Evolutionary conservation across 23 tunicate species (phyloP).

Genomic region (Ciona savignyi): DNA sequence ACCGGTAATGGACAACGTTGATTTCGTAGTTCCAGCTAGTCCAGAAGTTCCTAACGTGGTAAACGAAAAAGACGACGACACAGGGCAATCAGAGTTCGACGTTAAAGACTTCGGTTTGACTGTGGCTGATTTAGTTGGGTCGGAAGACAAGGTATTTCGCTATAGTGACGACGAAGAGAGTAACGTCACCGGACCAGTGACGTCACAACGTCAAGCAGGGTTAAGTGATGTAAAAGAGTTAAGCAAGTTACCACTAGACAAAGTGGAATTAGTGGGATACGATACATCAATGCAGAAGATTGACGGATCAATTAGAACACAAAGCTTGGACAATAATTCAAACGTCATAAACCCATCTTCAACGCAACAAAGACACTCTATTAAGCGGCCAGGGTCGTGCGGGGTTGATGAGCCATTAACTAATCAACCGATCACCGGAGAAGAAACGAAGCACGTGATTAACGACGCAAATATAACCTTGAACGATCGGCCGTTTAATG

Average conservation of each 20-base stretch:
- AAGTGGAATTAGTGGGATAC: too few relatives aligned
- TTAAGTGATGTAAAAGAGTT: too few relatives aligned
- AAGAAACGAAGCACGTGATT: not conserved
- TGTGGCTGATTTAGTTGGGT: conserved; percentile 62
- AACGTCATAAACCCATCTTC: not conserved
- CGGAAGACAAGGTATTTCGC: conserved; percentile 25
- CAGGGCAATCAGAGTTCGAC: not conserved
- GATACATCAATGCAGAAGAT: not conserved
- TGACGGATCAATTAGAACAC: not conserved
- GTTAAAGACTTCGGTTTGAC: conserved; percentile 19
- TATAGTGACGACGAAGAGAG: conserved; percentile 9
- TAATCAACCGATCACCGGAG: not conserved
- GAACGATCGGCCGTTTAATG: too few relatives aligned
- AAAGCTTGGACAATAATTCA: not conserved
- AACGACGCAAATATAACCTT: not conserved
- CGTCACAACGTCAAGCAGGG: not conserved
- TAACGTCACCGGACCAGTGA: not conserved
- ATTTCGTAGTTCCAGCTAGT: conserved; percentile 16
- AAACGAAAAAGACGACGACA: not conserved
- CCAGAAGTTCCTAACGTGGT: not conserved
- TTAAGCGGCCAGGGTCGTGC: not conserved
- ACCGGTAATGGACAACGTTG: conserved; percentile 32
- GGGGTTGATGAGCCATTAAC: not conserved
- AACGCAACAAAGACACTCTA: not conserved
- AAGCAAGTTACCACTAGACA: too few relatives aligned